Evolutionary conservation across 2,888 invertebrate species (phyloP).

Genomic region (Oegoconia quadripuncta): DNA sequence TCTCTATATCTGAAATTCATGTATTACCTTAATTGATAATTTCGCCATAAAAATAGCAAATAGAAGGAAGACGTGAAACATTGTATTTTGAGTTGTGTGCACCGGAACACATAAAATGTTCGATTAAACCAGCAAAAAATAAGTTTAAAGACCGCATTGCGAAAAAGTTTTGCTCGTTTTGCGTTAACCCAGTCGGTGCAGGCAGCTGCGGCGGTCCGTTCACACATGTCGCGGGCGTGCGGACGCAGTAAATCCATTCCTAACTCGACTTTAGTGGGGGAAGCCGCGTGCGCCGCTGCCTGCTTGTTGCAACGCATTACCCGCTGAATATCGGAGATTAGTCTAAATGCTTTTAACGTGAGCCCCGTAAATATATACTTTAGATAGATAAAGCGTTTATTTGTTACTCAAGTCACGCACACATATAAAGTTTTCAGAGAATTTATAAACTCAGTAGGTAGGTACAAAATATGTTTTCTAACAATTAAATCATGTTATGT

Average conservation of each 20-base stretch:
- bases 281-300: conserved; percentile 28
- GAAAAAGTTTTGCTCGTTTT: conserved; percentile 66
- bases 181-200: conserved; percentile 29
- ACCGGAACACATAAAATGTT: conserved; percentile 32
- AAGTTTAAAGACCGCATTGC: conserved; percentile 68
- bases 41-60: too few species aligned
- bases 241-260: conserved; percentile 64
- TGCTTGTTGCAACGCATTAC: conserved; percentile 54
- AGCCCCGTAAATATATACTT: too few species aligned
- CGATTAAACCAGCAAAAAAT: conserved; percentile 48
- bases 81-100: not conserved
- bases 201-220: conserved; percentile 44
- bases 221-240: conserved; percentile 57
- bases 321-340: conserved; percentile 26
- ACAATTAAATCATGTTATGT: too few species aligned
- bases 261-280: conserved; percentile 60
- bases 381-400: too few species aligned
- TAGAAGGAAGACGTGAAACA: too few species aligned
- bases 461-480: too few species aligned
- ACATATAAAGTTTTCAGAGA: too few species aligned
- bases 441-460: too few species aligned
- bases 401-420: too few species aligned
- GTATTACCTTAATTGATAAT: too few species aligned
- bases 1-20: too few species aligned
- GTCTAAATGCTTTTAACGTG: conserved; percentile 11